phyloP scores from a whole-genome alignment of 2,113 vertebrate species.

The Rhabdomys dilectus region DNA sequence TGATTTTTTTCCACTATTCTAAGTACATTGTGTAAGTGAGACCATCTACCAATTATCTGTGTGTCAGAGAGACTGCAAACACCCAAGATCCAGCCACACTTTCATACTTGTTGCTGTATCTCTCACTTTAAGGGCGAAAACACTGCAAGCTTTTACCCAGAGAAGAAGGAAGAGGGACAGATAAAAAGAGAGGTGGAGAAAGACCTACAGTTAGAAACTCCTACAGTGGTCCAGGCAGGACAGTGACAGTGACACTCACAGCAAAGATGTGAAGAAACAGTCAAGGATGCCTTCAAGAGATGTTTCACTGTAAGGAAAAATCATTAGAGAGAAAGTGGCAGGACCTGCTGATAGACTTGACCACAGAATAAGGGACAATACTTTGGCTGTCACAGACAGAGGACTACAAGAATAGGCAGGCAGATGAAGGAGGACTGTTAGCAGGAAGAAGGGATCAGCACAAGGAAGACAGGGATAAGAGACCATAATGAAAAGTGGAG shows the following conservation, averaged over 20 bases:
- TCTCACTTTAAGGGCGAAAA: not conserved
- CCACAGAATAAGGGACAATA: not conserved
- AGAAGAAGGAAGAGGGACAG: not conserved
- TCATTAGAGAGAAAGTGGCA: not conserved
- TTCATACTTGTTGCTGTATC: not conserved
- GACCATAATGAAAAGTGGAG: too few species aligned
- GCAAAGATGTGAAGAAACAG: too few species aligned
- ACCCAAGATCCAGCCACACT: not conserved
- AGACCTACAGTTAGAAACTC: not conserved
- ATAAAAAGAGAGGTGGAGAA: not conserved
- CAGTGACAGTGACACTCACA: not conserved
- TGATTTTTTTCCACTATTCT: not conserved
- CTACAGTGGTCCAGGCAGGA: not conserved
- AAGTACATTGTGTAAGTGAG: not conserved
- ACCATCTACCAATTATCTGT: not conserved
- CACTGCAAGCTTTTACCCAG: not conserved
- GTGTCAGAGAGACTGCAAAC: not conserved
- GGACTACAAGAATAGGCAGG: not conserved
- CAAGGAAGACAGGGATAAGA: not conserved
- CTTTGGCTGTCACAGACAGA: not conserved
- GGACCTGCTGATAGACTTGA: not conserved
- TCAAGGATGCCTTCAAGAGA: accelerated
- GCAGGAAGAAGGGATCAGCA: not conserved
- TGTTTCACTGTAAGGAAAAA: not conserved
- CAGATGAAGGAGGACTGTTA: too few species aligned